Evolutionary conservation across 2,113 vertebrate genomes (phyloP).

Genomic region (Dasyornis broadbenti): DNA sequence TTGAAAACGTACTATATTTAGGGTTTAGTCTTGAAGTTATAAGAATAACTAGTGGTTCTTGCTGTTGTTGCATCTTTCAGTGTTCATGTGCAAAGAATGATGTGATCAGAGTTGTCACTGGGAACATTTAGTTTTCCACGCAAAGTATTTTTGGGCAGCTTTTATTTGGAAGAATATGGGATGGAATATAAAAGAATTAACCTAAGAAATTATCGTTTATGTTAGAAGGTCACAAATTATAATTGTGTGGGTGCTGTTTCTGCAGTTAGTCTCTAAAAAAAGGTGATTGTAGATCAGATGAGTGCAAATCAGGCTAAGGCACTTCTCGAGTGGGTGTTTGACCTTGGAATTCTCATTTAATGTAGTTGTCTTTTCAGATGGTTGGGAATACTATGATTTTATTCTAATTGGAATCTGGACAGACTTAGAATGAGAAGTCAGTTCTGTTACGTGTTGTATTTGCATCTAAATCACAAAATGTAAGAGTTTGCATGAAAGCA

Average conservation of each 20-base stretch:
- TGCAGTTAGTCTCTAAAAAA: neutral
- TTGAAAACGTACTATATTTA: constrained; percentile 2
- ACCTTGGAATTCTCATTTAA: neutral
- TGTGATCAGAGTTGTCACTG: constrained; percentile 10
- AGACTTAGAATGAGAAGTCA: neutral
- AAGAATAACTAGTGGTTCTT: neutral
- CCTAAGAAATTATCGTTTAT: neutral
- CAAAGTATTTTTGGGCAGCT: constrained; percentile 8
- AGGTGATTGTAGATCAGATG: neutral
- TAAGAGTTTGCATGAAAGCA: neutral
- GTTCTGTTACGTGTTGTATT: neutral
- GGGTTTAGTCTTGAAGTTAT: neutral
- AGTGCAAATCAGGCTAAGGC: neutral
- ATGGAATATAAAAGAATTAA: neutral
- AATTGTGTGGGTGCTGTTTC: neutral
- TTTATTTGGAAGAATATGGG: neutral
- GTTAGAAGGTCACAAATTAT: neutral
- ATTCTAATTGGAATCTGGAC: neutral
- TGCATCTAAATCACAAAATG: neutral
- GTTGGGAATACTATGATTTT: neutral
- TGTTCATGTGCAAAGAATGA: neutral
- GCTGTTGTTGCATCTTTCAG: constrained; percentile 27
- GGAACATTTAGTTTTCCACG: constrained; percentile 35
- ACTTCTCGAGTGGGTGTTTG: neutral
- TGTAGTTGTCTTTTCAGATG: neutral